Percentiles rank a stretch among this genome's conserved stretches.
phyloP scores from a whole-genome alignment of 2,888 invertebrate species.

The Gibbula magus region DNA sequence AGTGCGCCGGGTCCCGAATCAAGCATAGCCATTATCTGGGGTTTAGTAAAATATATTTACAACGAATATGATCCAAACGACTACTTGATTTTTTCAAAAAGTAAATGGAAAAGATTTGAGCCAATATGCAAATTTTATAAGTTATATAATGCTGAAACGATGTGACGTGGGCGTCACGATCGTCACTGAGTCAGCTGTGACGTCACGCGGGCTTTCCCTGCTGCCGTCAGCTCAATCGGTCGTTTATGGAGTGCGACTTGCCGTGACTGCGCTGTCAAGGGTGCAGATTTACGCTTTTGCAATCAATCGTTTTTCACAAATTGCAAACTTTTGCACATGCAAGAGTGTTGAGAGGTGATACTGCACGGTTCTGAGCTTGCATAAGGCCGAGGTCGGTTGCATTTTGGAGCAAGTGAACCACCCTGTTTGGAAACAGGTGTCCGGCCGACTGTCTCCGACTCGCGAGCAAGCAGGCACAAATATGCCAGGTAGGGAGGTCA shows the following conservation, averaged over 20 bases:
- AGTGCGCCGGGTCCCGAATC: too few species aligned
- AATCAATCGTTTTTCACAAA: not conserved
- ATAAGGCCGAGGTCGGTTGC: constrained; percentile 4
- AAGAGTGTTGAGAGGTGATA: not conserved
- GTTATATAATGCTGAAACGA: not conserved
- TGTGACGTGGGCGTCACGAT: constrained; percentile 17
- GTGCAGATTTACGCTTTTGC: constrained; percentile 1
- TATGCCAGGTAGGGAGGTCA: constrained; percentile 23
- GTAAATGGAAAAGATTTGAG: not conserved
- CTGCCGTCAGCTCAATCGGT: constrained; percentile 18
- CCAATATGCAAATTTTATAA: not conserved
- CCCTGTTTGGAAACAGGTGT: constrained; percentile 10
- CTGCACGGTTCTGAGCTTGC: not conserved
- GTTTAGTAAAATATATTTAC: not conserved
- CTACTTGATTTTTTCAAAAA: too few species aligned
- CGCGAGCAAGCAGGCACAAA: constrained; percentile 6
- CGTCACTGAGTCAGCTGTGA: constrained; percentile 5
- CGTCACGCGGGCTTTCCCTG: constrained; percentile 30
- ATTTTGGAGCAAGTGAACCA: constrained; percentile 11
- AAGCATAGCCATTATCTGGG: too few species aligned
- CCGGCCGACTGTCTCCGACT: not conserved
- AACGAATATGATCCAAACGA: too few species aligned
- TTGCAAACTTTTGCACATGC: constrained; percentile 20
- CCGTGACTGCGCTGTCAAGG: not conserved
- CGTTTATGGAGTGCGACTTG: constrained; percentile 6